Percentiles rank a stretch among this genome's conserved stretches.
Conservation (phyloP, 1,140 invertebrate species). For the Cydia fagiglandana region DNA sequence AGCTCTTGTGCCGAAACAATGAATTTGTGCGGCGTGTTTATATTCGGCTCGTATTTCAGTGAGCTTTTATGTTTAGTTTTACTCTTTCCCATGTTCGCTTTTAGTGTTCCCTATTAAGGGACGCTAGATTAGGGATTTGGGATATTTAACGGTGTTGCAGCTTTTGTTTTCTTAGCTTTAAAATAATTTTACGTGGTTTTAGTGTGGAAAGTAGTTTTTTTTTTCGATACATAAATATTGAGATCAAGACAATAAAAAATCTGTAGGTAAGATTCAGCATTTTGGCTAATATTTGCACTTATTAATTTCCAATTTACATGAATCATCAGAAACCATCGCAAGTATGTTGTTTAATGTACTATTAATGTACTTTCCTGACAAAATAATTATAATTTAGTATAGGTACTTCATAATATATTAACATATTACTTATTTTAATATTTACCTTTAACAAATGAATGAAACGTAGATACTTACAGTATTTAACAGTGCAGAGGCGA, state of each 20-base stretch:
- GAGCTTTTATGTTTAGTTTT: conserved; percentile 23
- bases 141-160: background rate
- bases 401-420: too few species aligned
- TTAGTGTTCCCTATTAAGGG: background rate
- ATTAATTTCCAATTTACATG: too few species aligned
- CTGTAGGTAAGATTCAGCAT: too few species aligned
- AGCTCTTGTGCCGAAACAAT: conserved; percentile 21
- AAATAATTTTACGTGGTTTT: background rate
- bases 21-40: conserved; percentile 29
- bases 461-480: background rate
- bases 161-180: background rate
- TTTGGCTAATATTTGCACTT: too few species aligned
- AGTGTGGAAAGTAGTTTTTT: background rate
- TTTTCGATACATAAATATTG: too few species aligned
- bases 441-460: too few species aligned
- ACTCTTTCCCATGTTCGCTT: conserved; percentile 11
- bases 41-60: conserved; percentile 21
- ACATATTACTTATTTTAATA: too few species aligned
- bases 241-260: too few species aligned
- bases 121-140: conserved; percentile 6
- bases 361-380: too few species aligned
- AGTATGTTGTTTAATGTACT: too few species aligned
- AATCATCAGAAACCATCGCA: too few species aligned
- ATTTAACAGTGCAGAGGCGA: background rate
- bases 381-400: too few species aligned